Base-by-base conservation (phyloP, 2,797 vertebrate species). In the Cyclopterus lumpus region DNA sequence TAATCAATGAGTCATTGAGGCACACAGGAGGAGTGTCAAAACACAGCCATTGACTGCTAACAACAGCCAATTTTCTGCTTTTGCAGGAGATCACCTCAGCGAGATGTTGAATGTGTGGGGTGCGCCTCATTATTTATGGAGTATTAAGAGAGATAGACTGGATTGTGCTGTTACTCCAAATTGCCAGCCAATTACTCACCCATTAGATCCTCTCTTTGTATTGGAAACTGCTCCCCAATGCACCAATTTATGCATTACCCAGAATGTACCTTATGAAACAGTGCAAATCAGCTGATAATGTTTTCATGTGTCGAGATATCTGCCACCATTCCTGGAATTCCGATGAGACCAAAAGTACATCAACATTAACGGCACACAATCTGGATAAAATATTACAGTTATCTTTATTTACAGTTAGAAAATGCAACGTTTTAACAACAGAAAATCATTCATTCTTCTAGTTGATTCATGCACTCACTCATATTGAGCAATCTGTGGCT, bases 1-100 rank as follows among this genome's bases (percentile, higher is more conserved):
- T 90, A 91, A 93, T 93, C 92, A 91, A 92, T 92, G 91, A 92
- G 88, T 91, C 87, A 88, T 91, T 87, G 85, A 91, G 88, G 83
- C 90, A 72, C 89, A 86, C 87, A 80, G 87, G 82, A 84, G 82
- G 73, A 81, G 86, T 91, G 90, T 92, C 92, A 92, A 93, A 93
- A 93, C 89, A 91, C 86, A 79, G 77, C 87, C 90, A 90, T 88
- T 88, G 90, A 92, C 88, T 81, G 87, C 79, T 81, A 89, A 91
- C 89, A 90, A 82, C 86, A 84, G 89, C 82, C 90, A 90, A 89
- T 91, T 93, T 87, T 80, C 82, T 81, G 87, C 89, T 91, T 88
- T 84, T 84, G 83, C 80, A 34, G 67, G 83, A 89, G 85, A 88
- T 90, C 86, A 88, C 89, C 90, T 88, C 80, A 67, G 85, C 80